phyloP scores from a whole-genome alignment of 2,797 vertebrate genomes.

The Amblyraja radiata region DNA sequence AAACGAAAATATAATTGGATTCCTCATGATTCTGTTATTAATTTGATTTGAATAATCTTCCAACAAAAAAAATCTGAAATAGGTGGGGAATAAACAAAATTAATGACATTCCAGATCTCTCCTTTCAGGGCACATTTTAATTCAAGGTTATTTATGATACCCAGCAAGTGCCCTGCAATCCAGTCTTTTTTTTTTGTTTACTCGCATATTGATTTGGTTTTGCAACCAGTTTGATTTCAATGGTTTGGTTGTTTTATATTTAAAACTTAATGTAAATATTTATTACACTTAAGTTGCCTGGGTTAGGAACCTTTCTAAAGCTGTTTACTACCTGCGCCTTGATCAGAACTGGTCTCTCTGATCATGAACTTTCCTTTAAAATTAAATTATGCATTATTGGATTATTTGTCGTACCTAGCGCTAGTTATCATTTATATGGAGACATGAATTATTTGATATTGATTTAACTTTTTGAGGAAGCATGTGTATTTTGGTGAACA shows the following conservation, averaged over 20 bases:
- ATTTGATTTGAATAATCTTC: neutral
- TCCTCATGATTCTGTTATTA: neutral
- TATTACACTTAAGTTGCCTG: neutral
- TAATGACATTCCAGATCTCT: neutral
- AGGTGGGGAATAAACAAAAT: neutral
- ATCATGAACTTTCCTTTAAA: neutral
- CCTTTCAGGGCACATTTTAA: neutral
- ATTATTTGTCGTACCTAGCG: neutral
- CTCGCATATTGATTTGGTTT: neutral
- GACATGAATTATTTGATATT: neutral
- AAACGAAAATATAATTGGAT: neutral
- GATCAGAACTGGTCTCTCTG: constrained; percentile 15
- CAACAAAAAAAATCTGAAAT: neutral
- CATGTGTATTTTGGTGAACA: neutral
- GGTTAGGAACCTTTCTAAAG: neutral
- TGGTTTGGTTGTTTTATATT: neutral
- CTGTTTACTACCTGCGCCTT: constrained; percentile 5
- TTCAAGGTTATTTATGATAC: neutral
- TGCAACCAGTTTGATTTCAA: neutral
- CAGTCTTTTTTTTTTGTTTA: neutral
- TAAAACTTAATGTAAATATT: constrained; percentile 3
- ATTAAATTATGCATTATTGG: neutral
- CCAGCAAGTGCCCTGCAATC: neutral
- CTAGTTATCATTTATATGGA: neutral
- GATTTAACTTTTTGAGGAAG: neutral